A percentile compares a stretch with the other conserved stretches of the same genome.
phyloP scores from a whole-genome alignment of 2,888 invertebrate genomes.

The Uropetala carovei region DNA sequence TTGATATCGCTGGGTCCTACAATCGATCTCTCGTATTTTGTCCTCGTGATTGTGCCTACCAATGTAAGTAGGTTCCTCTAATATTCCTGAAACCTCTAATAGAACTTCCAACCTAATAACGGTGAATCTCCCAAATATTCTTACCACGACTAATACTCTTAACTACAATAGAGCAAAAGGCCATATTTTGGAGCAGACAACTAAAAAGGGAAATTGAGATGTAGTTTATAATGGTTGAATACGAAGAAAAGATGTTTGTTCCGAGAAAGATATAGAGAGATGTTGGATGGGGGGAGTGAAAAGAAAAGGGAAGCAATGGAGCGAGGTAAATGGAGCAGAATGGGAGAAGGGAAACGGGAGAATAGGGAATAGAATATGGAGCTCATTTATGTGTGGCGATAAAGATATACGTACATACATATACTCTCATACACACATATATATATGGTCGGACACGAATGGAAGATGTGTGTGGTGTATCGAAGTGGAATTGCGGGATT shows the following conservation, averaged over 20 bases:
- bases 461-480: too few species aligned
- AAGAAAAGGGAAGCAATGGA: constrained; percentile 11
- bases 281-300: background rate
- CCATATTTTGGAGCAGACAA: background rate
- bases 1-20: too few species aligned
- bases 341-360: background rate
- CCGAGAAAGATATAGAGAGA: background rate
- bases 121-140: too few species aligned
- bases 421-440: background rate
- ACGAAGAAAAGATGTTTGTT: background rate
- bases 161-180: background rate
- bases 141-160: background rate
- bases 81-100: too few species aligned
- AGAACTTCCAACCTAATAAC: too few species aligned
- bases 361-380: constrained; percentile 2
- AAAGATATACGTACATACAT: background rate
- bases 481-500: too few species aligned
- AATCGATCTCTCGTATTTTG: too few species aligned
- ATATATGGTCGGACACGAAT: too few species aligned
- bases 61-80: too few species aligned
- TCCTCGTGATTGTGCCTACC: too few species aligned
- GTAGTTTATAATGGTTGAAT: constrained; percentile 13
- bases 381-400: background rate
- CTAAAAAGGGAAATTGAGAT: background rate
- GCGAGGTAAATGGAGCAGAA: constrained; percentile 1